Evolutionary conservation across 2,113 vertebrate species (phyloP).

Genomic region (Paradisaea rubra): DNA sequence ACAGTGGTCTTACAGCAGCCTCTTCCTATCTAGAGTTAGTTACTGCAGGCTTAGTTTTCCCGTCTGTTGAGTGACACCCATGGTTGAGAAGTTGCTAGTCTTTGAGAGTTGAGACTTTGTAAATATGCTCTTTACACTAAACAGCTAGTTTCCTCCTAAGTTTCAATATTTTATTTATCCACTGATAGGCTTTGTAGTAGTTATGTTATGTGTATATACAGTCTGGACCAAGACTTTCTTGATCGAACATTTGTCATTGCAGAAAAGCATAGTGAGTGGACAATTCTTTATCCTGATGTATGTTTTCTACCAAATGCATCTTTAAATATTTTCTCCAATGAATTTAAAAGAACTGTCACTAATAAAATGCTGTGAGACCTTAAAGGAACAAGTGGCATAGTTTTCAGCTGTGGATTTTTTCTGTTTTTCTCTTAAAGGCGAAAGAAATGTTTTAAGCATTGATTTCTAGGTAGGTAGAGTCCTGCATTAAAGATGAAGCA

Average conservation of each 20-base stretch:
- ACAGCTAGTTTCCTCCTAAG: background rate
- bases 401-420: background rate
- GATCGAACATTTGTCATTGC: background rate
- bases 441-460: background rate
- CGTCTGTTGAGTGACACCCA: background rate
- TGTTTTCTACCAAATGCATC: background rate
- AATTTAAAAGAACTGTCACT: background rate
- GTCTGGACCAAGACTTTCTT: background rate
- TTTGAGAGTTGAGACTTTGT: background rate
- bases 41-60: background rate
- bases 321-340: background rate
- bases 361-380: background rate
- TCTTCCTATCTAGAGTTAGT: background rate
- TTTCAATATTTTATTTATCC: background rate
- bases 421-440: background rate
- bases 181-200: background rate
- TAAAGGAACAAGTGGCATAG: background rate
- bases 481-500: background rate
- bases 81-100: background rate
- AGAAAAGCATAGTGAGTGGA: background rate
- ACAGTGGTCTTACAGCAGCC: background rate
- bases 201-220: background rate
- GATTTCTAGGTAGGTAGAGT: background rate
- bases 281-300: background rate
- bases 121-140: background rate